A percentile compares a stretch with the other conserved stretches of the same genome.
Evolutionary conservation across 2,797 vertebrate species (phyloP).

Genomic region (Lepus townsendii): DNA sequence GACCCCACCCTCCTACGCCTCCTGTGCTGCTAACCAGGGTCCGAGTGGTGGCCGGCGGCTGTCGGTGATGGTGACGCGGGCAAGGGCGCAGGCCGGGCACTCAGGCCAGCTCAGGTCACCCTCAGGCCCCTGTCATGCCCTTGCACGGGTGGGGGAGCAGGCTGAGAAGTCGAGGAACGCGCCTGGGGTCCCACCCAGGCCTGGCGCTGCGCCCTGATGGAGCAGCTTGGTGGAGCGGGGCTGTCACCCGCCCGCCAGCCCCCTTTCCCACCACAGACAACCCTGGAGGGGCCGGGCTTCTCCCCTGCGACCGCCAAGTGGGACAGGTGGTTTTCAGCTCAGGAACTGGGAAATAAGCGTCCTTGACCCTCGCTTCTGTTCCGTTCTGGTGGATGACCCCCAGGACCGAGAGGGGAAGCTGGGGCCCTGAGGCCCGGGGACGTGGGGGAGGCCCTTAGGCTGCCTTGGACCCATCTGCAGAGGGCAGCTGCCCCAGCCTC

Average conservation of each 20-base stretch:
- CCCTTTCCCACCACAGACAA: background rate
- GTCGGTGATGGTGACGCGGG: too few species aligned
- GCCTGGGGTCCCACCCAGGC: too few species aligned
- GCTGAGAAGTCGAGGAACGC: too few species aligned
- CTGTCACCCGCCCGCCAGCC: too few species aligned
- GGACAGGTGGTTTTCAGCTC: background rate
- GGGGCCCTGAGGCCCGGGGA: background rate
- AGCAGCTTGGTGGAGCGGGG: too few species aligned
- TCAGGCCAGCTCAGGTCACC: too few species aligned
- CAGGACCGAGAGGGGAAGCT: background rate
- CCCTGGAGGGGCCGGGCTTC: background rate
- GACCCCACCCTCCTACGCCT: background rate
- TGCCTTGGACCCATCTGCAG: too few species aligned
- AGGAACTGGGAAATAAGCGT: slow-evolving; percentile 7
- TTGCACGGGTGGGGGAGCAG: too few species aligned
- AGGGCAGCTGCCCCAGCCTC: background rate
- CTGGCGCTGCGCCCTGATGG: too few species aligned
- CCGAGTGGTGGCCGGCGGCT: too few species aligned
- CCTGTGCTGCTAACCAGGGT: background rate
- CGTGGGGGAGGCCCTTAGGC: accelerated
- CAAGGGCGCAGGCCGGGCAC: too few species aligned
- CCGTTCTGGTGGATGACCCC: background rate
- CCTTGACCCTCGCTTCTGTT: background rate
- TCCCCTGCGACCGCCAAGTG: background rate
- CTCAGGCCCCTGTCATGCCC: too few species aligned